Conservation (phyloP, 1,140 invertebrate species). For the Aphaenogaster ashmeadi region DNA sequence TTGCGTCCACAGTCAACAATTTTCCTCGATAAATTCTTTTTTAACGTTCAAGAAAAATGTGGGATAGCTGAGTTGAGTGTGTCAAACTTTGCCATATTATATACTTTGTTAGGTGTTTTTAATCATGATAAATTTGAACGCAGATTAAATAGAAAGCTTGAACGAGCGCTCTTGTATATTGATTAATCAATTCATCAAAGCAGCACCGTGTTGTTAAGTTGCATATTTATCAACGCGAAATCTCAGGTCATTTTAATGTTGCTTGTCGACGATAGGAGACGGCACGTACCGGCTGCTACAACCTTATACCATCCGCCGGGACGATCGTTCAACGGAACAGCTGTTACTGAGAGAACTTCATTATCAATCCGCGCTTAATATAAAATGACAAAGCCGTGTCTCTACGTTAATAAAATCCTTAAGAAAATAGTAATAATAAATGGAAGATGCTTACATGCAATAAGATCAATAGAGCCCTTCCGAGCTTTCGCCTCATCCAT, state of each 20-base stretch:
- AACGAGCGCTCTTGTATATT: background rate
- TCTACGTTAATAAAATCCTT: background rate
- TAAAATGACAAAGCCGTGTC: background rate
- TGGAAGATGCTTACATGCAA: background rate
- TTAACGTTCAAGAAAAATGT: background rate
- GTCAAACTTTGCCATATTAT: background rate
- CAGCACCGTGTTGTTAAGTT: background rate
- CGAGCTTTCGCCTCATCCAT: conserved; percentile 8
- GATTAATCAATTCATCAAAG: background rate
- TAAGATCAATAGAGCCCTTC: conserved; percentile 2
- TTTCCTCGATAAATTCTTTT: background rate
- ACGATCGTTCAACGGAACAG: background rate
- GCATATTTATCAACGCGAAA: conserved; percentile 46
- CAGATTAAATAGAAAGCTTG: background rate
- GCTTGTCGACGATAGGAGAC: conserved; percentile 37
- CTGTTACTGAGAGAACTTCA: conserved; percentile 24
- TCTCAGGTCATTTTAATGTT: conserved; percentile 30
- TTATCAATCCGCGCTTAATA: conserved; percentile 16
- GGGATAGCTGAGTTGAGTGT: background rate
- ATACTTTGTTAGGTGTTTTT: background rate
- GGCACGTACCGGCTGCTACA: conserved; percentile 31
- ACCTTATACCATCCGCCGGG: conserved; percentile 38
- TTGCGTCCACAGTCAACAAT: background rate
- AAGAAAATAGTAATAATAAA: background rate
- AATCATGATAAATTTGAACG: background rate